These are phyloP conservation scores for Pseudois nayaur DNA, from an alignment of 2,113 vertebrate species.

Conservation along the genomic window DNA sequence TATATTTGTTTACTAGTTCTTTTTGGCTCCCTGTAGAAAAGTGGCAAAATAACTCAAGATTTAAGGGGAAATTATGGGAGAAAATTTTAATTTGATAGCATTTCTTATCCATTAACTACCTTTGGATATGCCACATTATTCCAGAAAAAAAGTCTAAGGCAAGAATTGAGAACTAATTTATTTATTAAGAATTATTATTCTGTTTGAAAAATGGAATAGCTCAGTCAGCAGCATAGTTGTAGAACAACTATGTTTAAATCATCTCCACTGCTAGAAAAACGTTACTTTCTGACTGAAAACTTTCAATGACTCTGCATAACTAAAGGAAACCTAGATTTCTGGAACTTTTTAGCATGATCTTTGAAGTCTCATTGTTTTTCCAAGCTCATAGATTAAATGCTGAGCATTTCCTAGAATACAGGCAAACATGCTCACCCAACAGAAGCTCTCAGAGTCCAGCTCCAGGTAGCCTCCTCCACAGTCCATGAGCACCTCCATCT, in stretches of 20 bases:
- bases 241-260: neutral
- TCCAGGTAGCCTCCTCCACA: neutral
- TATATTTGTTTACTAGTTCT: neutral
- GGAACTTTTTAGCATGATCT: neutral
- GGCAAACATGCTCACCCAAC: neutral
- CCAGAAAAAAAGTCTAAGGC: slow-evolving; percentile 1
- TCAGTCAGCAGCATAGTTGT: neutral
- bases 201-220: neutral
- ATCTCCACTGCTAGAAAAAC: neutral
- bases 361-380: neutral
- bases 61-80: neutral
- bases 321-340: neutral
- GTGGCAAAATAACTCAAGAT: neutral
- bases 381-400: neutral
- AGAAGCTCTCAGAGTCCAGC: neutral
- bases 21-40: slow-evolving; percentile 11
- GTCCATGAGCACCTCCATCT: neutral
- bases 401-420: neutral
- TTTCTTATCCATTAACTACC: neutral
- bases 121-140: neutral
- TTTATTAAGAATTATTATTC: slow-evolving; percentile 14
- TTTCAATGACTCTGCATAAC: neutral
- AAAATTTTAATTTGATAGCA: neutral
- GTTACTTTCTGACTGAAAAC: neutral
- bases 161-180: slow-evolving; percentile 5